Percentiles rank a stretch among this genome's conserved stretches.
These are phyloP conservation scores for Dolichallabes microphthalmus DNA, from an alignment of 2,113 vertebrate species.

Conservation along the genomic window DNA sequence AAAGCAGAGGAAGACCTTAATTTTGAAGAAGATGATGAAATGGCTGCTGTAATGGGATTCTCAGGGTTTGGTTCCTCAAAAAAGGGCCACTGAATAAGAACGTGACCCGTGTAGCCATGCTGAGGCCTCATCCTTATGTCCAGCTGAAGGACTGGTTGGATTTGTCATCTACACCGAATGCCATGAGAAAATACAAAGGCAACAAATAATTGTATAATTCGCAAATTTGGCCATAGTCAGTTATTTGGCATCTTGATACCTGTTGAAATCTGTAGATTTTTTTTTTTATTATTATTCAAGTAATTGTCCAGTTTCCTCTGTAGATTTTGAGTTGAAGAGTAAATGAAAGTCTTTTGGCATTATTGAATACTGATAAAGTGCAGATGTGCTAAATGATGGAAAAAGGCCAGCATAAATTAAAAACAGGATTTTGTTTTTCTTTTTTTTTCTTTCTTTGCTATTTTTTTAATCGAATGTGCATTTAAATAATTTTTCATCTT, in stretches of 20 bases:
- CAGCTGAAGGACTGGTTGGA: background rate
- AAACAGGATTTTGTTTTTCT: background rate
- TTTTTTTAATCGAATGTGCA: background rate
- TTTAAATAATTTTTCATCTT: constrained; percentile 13
- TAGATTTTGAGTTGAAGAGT: background rate
- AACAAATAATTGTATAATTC: background rate
- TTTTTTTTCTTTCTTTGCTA: background rate
- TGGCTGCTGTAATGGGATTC: constrained; percentile 99
- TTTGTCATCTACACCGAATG: background rate
- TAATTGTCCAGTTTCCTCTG: background rate
- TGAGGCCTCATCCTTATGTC: background rate
- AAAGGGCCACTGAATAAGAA: constrained; percentile 83
- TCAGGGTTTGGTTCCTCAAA: constrained; percentile 94
- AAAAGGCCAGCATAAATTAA: background rate
- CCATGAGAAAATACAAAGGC: background rate
- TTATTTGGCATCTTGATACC: constrained; percentile 1
- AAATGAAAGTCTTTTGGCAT: background rate
- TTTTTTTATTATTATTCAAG: background rate
- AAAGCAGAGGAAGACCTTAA: constrained; percentile 89
- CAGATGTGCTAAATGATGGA: background rate
- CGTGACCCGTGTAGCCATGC: background rate
- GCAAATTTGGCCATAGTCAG: background rate
- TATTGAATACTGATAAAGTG: background rate
- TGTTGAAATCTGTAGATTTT: constrained; percentile 15
- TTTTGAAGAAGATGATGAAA: constrained; percentile 94